Conservation (phyloP, 2,888 invertebrate species). For the Apodemia hepburni region DNA sequence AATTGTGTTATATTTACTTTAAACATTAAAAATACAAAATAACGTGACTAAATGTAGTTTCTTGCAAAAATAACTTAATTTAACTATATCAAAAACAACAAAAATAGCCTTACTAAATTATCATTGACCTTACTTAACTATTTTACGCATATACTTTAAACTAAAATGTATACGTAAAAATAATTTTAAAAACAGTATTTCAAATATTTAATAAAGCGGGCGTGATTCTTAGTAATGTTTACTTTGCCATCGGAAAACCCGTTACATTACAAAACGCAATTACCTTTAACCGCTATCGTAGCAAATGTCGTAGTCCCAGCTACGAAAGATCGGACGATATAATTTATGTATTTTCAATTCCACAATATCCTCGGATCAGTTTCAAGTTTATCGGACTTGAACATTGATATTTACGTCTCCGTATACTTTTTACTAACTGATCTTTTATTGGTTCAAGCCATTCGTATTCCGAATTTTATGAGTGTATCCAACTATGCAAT, state of each 20-base stretch:
- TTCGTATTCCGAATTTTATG: constrained; percentile 11
- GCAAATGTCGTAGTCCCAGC: constrained; percentile 20
- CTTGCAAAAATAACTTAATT: too few species aligned
- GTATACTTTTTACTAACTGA: constrained; percentile 12
- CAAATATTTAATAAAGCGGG: too few species aligned
- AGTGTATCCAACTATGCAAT: constrained; percentile 12
- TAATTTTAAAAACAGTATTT: too few species aligned
- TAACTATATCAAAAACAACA: too few species aligned
- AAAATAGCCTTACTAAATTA: too few species aligned
- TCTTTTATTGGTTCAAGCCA: constrained; percentile 13
- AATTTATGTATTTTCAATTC: constrained; percentile 17
- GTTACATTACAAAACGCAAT: constrained; percentile 48
- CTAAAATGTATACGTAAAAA: too few species aligned
- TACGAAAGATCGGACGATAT: constrained; percentile 15
- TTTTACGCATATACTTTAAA: too few species aligned
- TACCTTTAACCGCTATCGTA: constrained; percentile 41
- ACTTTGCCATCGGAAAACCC: constrained; percentile 44
- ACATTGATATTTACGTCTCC: constrained; percentile 13
- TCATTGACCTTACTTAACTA: too few species aligned
- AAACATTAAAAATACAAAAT: too few species aligned
- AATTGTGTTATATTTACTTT: too few species aligned
- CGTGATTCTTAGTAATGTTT: constrained; percentile 40
- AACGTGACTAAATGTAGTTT: too few species aligned
- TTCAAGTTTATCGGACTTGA: constrained; percentile 8
- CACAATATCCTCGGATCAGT: neutral